phyloP scores from a whole-genome alignment of 2,797 vertebrate genomes.

The Harpagifer antarcticus region DNA sequence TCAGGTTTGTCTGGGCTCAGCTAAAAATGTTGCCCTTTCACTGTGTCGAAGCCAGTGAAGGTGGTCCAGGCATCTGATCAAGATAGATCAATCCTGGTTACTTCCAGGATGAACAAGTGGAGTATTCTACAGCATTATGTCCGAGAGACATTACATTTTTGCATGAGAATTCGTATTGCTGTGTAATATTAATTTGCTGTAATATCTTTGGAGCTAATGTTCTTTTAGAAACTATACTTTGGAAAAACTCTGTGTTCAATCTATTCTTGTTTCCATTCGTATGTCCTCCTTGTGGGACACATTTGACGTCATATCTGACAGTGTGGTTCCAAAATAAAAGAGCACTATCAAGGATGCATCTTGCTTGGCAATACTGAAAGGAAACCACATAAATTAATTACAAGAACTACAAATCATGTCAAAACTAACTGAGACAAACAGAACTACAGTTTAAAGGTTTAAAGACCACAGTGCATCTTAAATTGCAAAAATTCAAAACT shows the following conservation, averaged over 20 bases:
- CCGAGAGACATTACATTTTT: no score
- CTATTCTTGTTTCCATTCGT: slow-evolving; percentile 16
- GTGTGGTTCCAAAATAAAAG: slow-evolving; percentile 30
- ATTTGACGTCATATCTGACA: slow-evolving; percentile 22
- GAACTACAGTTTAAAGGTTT: slow-evolving; percentile 22
- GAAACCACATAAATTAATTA: slow-evolving; percentile 34
- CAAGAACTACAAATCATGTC: slow-evolving; percentile 40
- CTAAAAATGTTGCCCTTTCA: no score
- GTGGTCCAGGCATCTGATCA: no score
- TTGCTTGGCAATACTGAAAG: slow-evolving; percentile 5
- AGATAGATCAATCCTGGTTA: no score
- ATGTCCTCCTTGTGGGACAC: not conserved
- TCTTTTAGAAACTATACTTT: no score
- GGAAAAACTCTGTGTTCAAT: not conserved
- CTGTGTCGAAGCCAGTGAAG: no score
- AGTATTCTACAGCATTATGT: no score
- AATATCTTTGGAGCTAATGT: no score
- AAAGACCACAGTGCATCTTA: slow-evolving; percentile 6
- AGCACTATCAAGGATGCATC: not conserved
- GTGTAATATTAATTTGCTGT: no score
- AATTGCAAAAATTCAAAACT: not conserved
- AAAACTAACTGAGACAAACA: slow-evolving; percentile 30
- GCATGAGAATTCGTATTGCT: no score
- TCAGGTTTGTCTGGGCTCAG: no score
- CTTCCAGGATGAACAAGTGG: no score